phyloP scores from a whole-genome alignment of 2,797 vertebrate genomes.

The Phylloscopus collybita region DNA sequence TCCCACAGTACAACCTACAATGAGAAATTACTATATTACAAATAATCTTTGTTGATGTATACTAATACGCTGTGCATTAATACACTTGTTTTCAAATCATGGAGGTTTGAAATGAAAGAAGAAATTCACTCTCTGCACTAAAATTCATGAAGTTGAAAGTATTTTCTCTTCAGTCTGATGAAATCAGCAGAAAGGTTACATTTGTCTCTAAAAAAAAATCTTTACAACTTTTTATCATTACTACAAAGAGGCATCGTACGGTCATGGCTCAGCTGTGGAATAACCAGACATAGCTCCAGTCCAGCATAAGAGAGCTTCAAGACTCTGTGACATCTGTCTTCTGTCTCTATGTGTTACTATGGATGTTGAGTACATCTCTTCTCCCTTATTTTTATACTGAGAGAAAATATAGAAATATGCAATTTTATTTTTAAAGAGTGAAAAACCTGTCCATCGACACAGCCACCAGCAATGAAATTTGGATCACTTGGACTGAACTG shows the following conservation, averaged over 20 bases:
- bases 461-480: slow-evolving; percentile 91
- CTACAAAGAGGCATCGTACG: neutral
- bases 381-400: neutral
- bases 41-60: neutral
- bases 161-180: neutral
- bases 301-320: neutral
- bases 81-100: neutral
- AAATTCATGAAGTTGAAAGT: neutral
- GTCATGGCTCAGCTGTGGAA: neutral
- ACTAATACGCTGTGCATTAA: neutral
- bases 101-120: neutral
- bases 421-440: neutral
- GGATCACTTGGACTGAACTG: slow-evolving; percentile 90
- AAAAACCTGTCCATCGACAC: slow-evolving; percentile 90
- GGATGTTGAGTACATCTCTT: neutral
- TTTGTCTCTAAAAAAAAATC: neutral
- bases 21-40: neutral
- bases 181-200: neutral
- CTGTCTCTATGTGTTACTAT: neutral
- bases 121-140: neutral
- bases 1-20: slow-evolving; percentile 91
- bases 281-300: neutral
- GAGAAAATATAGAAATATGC: neutral
- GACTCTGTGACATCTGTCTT: neutral
- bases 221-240: neutral